phyloP scores from a whole-genome alignment of 2,797 vertebrate species.

The Pygocentrus nattereri region DNA sequence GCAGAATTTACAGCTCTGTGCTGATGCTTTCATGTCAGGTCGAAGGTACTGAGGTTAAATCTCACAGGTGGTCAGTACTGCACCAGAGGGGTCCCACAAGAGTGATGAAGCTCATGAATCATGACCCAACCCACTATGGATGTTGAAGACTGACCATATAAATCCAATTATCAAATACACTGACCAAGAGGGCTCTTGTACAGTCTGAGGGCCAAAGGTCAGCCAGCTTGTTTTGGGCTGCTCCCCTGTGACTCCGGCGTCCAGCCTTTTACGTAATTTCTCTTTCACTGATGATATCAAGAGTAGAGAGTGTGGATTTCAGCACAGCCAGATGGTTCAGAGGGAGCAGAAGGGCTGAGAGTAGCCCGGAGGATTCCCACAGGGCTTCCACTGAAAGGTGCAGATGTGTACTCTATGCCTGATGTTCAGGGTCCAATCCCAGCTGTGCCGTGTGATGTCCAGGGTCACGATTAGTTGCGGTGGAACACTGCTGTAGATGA shows the following conservation, averaged over 20 bases:
- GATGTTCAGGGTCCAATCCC: constrained; percentile 30
- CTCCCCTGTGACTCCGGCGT: neutral
- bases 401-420: neutral
- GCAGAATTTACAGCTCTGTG: too few relatives aligned
- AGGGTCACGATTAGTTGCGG: neutral
- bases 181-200: too few relatives aligned
- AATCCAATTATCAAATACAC: too few relatives aligned
- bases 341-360: neutral
- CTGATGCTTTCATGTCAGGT: too few relatives aligned
- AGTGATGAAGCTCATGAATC: too few relatives aligned
- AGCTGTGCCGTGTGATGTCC: constrained; percentile 55
- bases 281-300: constrained; percentile 16
- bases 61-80: too few relatives aligned
- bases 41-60: too few relatives aligned
- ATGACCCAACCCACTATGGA: too few relatives aligned
- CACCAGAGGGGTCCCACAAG: too few relatives aligned
- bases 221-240: neutral
- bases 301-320: neutral
- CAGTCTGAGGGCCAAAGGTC: neutral
- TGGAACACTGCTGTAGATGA: neutral
- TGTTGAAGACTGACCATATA: too few relatives aligned
- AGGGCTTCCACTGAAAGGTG: neutral
- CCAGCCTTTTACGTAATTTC: neutral
- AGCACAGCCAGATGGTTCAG: constrained; percentile 15
- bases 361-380: constrained; percentile 9